phyloP scores from a whole-genome alignment of 1,140 invertebrate species.

The Drosophila kikkawai region DNA sequence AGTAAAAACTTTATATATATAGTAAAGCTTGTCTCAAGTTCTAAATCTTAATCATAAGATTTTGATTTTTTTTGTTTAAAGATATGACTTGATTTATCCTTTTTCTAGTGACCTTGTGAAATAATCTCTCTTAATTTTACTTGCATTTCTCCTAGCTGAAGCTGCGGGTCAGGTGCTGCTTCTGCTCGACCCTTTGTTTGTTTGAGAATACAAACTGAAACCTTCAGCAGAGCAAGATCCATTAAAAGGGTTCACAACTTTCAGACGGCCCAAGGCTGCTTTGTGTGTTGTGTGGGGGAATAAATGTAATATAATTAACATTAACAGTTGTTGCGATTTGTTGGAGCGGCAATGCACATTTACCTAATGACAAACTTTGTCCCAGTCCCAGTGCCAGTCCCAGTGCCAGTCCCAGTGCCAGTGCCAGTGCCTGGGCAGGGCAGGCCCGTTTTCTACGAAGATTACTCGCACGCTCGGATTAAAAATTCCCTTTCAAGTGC shows the following conservation, averaged over 20 bases:
- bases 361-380: conserved; percentile 63
- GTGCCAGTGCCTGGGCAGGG: not conserved
- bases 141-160: not conserved
- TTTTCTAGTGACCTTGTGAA: not conserved
- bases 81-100: not conserved
- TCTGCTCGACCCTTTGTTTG: conserved; percentile 24
- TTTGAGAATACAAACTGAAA: conserved; percentile 3
- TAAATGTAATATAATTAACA: conserved; percentile 73
- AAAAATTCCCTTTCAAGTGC: conserved; percentile 76
- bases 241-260: conserved; percentile 21
- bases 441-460: conserved; percentile 17
- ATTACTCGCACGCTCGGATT: conserved; percentile 65
- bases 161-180: conserved; percentile 32
- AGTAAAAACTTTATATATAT: conserved; percentile 26
- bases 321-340: conserved; percentile 69
- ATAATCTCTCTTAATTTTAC: not conserved
- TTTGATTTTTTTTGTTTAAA: no score
- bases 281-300: conserved; percentile 9
- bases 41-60: conserved; percentile 1
- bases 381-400: conserved; percentile 4
- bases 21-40: conserved; percentile 7
- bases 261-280: conserved; percentile 22
- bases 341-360: conserved; percentile 73
- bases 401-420: not conserved
- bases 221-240: conserved; percentile 16